Percentiles rank a stretch among this genome's conserved stretches.
phyloP scores from a whole-genome alignment of 2,113 vertebrate genomes.

The Cryptomyrus ogoouensis region DNA sequence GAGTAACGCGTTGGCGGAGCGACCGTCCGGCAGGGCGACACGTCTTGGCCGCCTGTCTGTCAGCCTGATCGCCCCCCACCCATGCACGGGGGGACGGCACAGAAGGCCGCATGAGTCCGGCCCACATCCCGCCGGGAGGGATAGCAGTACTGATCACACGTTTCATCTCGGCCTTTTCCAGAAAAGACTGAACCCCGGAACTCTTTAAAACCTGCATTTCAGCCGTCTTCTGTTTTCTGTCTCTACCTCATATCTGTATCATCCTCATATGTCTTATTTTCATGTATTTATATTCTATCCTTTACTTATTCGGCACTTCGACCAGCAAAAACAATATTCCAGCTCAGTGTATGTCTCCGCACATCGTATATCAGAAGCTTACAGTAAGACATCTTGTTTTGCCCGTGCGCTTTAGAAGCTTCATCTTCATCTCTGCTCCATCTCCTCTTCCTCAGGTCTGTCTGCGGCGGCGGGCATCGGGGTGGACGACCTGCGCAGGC shows the following conservation, averaged over 20 bases:
- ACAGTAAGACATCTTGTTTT: not conserved
- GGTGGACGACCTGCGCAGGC: slow-evolving; percentile 63
- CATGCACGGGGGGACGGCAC: not conserved
- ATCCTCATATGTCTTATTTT: no score
- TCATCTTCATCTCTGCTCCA: no score
- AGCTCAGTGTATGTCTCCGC: not conserved
- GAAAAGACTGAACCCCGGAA: not conserved
- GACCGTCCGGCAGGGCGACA: not conserved
- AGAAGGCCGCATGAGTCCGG: not conserved
- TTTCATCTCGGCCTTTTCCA: not conserved
- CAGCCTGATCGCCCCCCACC: not conserved
- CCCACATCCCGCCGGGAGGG: not conserved
- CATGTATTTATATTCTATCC: not conserved
- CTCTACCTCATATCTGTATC: not conserved
- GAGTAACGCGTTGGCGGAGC: slow-evolving; percentile 34
- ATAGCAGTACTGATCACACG: not conserved
- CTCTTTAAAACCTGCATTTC: not conserved
- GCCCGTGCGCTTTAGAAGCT: not conserved
- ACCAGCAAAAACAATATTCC: not conserved
- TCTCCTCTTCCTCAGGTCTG: slow-evolving; percentile 38
- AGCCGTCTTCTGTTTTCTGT: not conserved
- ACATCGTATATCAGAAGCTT: not conserved
- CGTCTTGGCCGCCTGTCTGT: not conserved
- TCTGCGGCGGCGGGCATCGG: slow-evolving; percentile 60
- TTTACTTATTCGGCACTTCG: not conserved